Percentiles rank a stretch among this genome's conserved stretches.
Evolutionary conservation across 2,113 vertebrate genomes (phyloP).

Genomic region (Chaetodon trifascialis): DNA sequence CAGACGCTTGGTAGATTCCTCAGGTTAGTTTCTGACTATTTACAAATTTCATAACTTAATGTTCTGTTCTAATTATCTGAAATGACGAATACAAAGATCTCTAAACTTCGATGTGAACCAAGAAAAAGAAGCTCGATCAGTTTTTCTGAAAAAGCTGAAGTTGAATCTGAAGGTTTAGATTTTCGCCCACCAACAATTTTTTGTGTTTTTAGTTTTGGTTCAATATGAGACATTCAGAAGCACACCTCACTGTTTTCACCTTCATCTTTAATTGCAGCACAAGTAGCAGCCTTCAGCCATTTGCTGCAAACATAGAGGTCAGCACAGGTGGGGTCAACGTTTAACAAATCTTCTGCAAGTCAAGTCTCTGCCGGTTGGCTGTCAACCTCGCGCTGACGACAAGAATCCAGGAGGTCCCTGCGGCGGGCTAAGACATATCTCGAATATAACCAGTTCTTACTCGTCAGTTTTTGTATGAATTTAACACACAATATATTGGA

Average conservation of each 20-base stretch:
- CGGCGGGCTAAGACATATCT: not conserved
- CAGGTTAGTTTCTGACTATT: not conserved
- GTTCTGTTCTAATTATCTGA: not conserved
- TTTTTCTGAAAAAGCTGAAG: too few relatives aligned
- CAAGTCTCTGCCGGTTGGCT: not conserved
- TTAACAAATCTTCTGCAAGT: not conserved
- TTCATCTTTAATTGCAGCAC: too few relatives aligned
- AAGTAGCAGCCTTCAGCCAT: not conserved
- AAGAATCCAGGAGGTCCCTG: not conserved
- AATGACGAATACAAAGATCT: not conserved
- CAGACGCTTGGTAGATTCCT: too few relatives aligned
- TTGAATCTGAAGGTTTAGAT: not conserved
- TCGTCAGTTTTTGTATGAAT: not conserved
- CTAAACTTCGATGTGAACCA: not conserved
- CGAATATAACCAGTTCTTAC: not conserved
- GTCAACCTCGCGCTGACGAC: not conserved
- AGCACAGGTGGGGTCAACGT: not conserved
- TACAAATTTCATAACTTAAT: not conserved
- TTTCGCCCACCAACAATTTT: not conserved
- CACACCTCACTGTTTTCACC: too few relatives aligned
- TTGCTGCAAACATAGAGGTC: not conserved
- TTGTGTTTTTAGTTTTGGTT: not conserved
- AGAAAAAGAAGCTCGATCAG: not conserved
- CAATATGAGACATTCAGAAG: not conserved
- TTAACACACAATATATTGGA: not conserved